Base-by-base conservation (phyloP, 1,140 invertebrate species). In the Gonatopus flavifemur region DNA sequence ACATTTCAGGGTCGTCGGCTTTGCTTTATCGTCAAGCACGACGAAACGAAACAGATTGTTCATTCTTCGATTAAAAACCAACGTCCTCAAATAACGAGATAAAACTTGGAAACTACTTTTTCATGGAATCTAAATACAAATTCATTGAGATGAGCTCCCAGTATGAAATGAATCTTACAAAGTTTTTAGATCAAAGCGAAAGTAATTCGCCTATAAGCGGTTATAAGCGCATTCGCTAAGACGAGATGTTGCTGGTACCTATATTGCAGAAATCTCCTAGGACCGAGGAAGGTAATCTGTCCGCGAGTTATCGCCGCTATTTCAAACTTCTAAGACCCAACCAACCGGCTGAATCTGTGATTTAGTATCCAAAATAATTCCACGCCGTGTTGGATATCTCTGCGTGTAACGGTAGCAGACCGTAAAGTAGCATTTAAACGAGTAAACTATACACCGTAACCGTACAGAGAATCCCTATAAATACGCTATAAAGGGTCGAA, bases 241-340 rank as follows among this genome's bases (percentile, higher is more conserved):
- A n/a, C 13, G 8, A 15, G 31, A 32, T 15, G 31, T 15, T 32
- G 31, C 31, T n/a, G n/a, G 31, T 32, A 32, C n/a, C n/a, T n/a
- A n/a, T n/a, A n/a, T 62, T 60, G 54, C 59, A 61, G 53, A 62
- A 57, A 53, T 54, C 45, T 53, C 54, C 41, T 39, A 37, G 52
- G 43, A 52, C 31, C 44, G 40, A 20, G 31, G n/a, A 22, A 49
- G 54, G 48, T 53, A 55, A 55, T 55, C 52, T 51, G 41, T 55
- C 48, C 49, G 49, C 58, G 58, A 61, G 51, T 61, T 62, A 62
- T 62, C 57, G 59, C 44, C 48, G 45, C 33, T 39, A 54, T 30
- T 9, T 35, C 42, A 32, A 62, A 62, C 53, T 62, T 62, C 46
- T 45, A 45, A 45, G 36, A 35, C 36, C 21, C 32, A 38, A 30